Base-by-base conservation (phyloP, 2,888 invertebrate species). In the Drosophila heteroneura region DNA sequence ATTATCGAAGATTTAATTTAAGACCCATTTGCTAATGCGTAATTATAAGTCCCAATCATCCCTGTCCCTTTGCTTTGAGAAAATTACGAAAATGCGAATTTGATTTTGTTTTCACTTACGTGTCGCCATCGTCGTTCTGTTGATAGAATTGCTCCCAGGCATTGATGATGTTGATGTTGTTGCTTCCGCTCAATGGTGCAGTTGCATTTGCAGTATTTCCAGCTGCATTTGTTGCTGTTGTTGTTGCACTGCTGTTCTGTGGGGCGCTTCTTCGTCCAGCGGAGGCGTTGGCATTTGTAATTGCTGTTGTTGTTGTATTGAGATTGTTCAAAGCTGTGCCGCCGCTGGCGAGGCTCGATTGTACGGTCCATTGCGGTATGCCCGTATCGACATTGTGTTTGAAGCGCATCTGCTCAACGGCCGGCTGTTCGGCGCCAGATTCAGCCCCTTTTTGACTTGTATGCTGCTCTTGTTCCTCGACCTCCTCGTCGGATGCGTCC, bases 111-210 rank as follows among this genome's bases (percentile, higher is more conserved):
- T 28, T 33, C 70, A 96, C 97, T 97, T 95, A 97, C 97, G 97
- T 97, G 93, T 98, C 97, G 82, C 97, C 98, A 85, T 97, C 97
- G 78, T 96, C 96, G 92, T 97, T 96, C 89, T 97, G 97, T 80
- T 95, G 94, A 92, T 96, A 97, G 82, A 96, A 96, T 82, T 95
- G 93, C 87, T 95, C 94, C 95, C 96, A 95, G 59, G 92, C 87
- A 60, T 84, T 91, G 59, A 95, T 94, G 76, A 94, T 75, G 59
- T 76, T 86, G 53, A 88, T 83, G 64, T 80, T 76, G 71, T 75
- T 79, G 61, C 39, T 72, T 72, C 54, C 68, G 49, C 64, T 67
- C 1, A 47, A 44, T 44, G 63, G 68, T 30, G 67, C 67, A 61
- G 80, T 94, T 79, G 93, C 84, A 49, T 57, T 58, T 62, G 79